Conservation (phyloP, 1,140 invertebrate species). For the Zaprionus davidi region DNA sequence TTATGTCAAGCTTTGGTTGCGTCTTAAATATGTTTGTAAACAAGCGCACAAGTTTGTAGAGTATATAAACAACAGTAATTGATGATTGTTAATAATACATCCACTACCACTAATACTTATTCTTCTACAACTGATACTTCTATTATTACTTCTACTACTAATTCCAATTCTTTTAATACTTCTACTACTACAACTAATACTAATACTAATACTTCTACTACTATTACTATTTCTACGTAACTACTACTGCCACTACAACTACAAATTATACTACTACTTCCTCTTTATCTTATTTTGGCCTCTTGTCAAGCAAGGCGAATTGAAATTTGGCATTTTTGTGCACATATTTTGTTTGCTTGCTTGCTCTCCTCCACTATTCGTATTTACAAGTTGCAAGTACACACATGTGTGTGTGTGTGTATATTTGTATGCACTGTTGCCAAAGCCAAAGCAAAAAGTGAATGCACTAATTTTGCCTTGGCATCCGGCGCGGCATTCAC, state of each 20-base stretch:
- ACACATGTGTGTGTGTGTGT: background rate
- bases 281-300: background rate
- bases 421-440: slow-evolving; percentile 33
- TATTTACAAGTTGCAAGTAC: slow-evolving; percentile 47
- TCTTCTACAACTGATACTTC: too few species aligned
- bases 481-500: slow-evolving; percentile 71
- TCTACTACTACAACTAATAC: too few species aligned
- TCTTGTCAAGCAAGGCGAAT: slow-evolving; percentile 5
- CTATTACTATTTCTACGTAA: too few species aligned
- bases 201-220: too few species aligned
- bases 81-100: background rate
- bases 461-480: slow-evolving; percentile 83
- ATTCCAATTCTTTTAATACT: too few species aligned
- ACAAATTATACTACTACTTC: background rate
- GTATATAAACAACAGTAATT: background rate
- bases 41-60: background rate
- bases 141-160: too few species aligned
- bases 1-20: background rate
- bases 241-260: too few species aligned
- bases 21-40: background rate
- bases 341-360: slow-evolving; percentile 31
- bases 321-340: slow-evolving; percentile 35
- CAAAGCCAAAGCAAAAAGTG: slow-evolving; percentile 75
- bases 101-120: too few species aligned
- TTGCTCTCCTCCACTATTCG: slow-evolving; percentile 50